Conservation (phyloP, 2,797 vertebrate genomes). For the Huso huso region DNA sequence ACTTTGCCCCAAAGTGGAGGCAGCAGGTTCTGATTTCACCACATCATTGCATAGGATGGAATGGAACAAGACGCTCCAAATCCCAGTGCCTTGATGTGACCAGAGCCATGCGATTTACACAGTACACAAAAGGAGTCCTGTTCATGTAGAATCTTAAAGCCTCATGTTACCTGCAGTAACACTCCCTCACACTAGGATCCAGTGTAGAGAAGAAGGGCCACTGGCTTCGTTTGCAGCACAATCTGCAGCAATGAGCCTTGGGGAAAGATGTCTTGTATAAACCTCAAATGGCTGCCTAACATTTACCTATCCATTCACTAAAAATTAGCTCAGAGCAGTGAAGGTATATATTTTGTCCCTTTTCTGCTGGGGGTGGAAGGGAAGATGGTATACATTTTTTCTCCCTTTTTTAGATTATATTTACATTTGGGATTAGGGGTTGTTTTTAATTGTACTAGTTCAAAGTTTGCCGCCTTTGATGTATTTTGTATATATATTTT, state of each 20-base stretch:
- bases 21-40: too few species aligned
- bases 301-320: too few species aligned
- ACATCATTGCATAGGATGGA: too few species aligned
- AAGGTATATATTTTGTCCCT: constrained; percentile 7
- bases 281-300: too few species aligned
- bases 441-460: constrained; percentile 64
- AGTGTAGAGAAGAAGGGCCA: too few species aligned
- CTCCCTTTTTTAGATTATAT: constrained; percentile 58
- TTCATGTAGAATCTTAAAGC: constrained; percentile 48
- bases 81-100: too few species aligned
- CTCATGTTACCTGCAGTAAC: constrained; percentile 41
- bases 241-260: too few species aligned
- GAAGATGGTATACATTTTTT: constrained; percentile 38
- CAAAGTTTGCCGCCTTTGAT: constrained; percentile 50
- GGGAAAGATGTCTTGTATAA: too few species aligned
- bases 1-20: neutral
- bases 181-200: too few species aligned
- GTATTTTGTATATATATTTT: constrained; percentile 68
- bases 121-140: constrained; percentile 42
- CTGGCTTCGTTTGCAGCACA: too few species aligned
- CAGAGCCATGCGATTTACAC: constrained; percentile 6
- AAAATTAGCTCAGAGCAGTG: too few species aligned
- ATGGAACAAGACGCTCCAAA: too few species aligned
- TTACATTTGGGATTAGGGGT: constrained; percentile 58
- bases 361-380: constrained; percentile 43